Base-by-base conservation (phyloP, 2,113 vertebrate species). In the Salvelinus fontinalis region DNA sequence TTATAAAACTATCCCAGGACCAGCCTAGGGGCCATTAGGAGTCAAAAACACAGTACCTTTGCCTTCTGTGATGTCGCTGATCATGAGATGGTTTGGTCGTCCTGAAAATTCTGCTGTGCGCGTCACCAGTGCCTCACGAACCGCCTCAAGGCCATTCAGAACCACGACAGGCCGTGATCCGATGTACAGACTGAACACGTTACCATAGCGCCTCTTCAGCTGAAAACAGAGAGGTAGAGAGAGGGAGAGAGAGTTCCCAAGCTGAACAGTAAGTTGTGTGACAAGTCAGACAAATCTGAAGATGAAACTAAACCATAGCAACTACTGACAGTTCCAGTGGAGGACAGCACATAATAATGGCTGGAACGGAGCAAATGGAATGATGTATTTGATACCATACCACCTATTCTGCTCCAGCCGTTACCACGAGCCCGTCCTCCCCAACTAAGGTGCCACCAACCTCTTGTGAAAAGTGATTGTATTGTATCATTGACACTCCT, bases 1-100 rank as follows among this genome's bases (percentile, higher is more conserved):
- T 14, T 0, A 66, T 66, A 66, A 29, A 66, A 27, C 64, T 73
- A 87, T 1, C 90, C 94, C 2, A 92, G 0, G 54, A 88, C 0
- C 39, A 44, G 9, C 39, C 39, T 44, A 12, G 39, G 39, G 9
- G 9, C 2, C 9, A 12, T 2, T 44, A 44, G 54, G 96, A 26
- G 1, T 24, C 64, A 24, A 14, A 26, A 13, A 1, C 5, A 94
- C 95, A 95, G n/a, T 65, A 79, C 77, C 83, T 83, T 84, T 77
- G 2, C 67, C 3, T 3, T 29, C 7, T 2, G 59, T 9, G 9
- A 72, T 22, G 20, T 67, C 67, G 24, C 74, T 86, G 13, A 70
- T 5, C 81, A 85, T n/a, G 5, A 67, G 27, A 9, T 77, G 68
- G 24, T 82, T 51, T 9, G 88, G 81, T 75, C 80, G 77, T 8